phyloP scores from a whole-genome alignment of 2,113 vertebrate species.

The Silurus glanis region DNA sequence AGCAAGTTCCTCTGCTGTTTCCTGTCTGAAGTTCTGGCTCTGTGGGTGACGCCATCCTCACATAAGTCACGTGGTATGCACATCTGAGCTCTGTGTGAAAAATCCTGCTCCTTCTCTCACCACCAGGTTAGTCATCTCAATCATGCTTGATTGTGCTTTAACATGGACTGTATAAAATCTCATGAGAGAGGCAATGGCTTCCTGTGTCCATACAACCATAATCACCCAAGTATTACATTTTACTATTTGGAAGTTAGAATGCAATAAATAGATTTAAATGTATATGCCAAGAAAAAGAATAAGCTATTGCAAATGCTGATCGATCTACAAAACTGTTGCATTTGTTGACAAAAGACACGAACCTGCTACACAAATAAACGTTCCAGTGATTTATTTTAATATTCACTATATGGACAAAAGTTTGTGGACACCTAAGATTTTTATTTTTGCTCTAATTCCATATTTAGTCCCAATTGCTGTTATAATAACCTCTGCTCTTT shows the following conservation, averaged over 20 bases:
- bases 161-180: neutral
- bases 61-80: constrained; percentile 25
- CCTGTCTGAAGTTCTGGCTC: constrained; percentile 53
- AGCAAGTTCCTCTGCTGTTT: constrained; percentile 56
- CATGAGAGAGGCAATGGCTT: neutral
- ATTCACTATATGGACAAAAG: too few relatives aligned
- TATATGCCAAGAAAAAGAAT: neutral
- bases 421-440: too few relatives aligned
- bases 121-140: neutral
- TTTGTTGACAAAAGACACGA: too few relatives aligned
- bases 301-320: neutral
- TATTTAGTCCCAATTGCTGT: too few relatives aligned
- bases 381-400: too few relatives aligned
- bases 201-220: neutral
- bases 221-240: neutral
- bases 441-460: too few relatives aligned
- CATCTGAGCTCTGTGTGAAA: constrained; percentile 32
- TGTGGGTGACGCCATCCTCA: constrained; percentile 45
- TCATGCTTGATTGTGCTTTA: neutral
- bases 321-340: too few relatives aligned
- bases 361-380: too few relatives aligned
- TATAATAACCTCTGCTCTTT: too few relatives aligned
- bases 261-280: neutral
- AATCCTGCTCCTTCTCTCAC: neutral
- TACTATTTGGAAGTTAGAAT: neutral